Percentiles rank a stretch among this genome's conserved stretches.
Evolutionary conservation across 2,113 vertebrate genomes (phyloP).

Genomic region (Nanger granti): DNA sequence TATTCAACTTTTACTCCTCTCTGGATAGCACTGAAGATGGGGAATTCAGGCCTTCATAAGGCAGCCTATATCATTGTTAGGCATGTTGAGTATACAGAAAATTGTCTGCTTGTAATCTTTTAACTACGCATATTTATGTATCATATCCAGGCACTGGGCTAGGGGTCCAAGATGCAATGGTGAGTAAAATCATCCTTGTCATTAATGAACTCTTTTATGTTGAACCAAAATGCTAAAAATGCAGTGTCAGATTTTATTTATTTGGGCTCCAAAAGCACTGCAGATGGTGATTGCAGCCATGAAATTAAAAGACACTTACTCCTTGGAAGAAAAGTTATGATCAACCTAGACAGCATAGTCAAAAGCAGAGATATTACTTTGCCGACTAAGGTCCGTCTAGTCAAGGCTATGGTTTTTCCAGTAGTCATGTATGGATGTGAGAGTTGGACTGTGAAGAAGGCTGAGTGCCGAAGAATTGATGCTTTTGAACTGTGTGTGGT

Average conservation of each 20-base stretch:
- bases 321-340: too few relatives aligned
- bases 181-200: background rate
- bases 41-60: background rate
- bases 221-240: background rate
- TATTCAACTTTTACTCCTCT: background rate
- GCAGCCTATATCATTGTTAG: background rate
- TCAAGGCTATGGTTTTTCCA: too few relatives aligned
- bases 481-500: too few relatives aligned
- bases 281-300: too few relatives aligned
- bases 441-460: too few relatives aligned
- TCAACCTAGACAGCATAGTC: too few relatives aligned
- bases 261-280: too few relatives aligned
- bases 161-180: background rate
- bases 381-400: too few relatives aligned
- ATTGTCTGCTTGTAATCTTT: background rate
- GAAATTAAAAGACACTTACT: too few relatives aligned
- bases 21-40: background rate
- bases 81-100: background rate
- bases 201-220: background rate
- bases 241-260: background rate
- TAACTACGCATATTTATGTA: background rate
- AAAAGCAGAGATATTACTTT: too few relatives aligned
- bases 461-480: too few relatives aligned
- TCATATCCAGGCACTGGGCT: background rate
- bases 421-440: too few relatives aligned